These are phyloP conservation scores for Cotesia chilonis DNA, from an alignment of 1,140 invertebrate species.

Conservation along the genomic window DNA sequence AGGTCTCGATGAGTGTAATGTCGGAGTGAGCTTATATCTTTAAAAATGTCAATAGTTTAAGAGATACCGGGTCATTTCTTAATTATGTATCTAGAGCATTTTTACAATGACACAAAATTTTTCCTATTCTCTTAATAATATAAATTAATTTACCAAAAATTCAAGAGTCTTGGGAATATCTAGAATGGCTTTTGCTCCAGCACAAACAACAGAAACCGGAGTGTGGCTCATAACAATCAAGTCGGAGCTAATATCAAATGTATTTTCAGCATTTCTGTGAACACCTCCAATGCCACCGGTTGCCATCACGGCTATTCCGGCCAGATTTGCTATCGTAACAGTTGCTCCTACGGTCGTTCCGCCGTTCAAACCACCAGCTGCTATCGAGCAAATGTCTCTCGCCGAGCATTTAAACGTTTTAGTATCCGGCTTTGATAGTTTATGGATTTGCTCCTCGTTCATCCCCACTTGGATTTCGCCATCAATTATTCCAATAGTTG, in stretches of 20 bases:
- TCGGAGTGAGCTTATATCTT: too few species aligned
- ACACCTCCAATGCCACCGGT: conserved; percentile 94
- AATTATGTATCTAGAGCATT: too few species aligned
- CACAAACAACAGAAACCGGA: conserved; percentile 89
- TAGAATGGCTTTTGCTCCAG: conserved; percentile 96
- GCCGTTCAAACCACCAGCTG: conserved; percentile 79
- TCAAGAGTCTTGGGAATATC: conserved; percentile 95
- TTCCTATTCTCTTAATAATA: too few species aligned
- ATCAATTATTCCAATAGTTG: conserved; percentile 89
- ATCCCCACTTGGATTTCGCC: conserved; percentile 88
- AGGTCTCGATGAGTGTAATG: too few species aligned
- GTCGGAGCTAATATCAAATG: conserved; percentile 95
- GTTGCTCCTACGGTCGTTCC: conserved; percentile 98
- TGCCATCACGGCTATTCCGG: conserved; percentile 91
- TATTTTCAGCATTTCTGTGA: conserved; percentile 84
- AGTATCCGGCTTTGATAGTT: conserved; percentile 58
- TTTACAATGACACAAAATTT: too few species aligned
- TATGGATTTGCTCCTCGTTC: conserved; percentile 70
- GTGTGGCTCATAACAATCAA: conserved; percentile 88
- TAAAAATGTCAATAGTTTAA: too few species aligned
- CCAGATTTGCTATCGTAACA: conserved; percentile 81
- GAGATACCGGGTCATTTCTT: too few species aligned
- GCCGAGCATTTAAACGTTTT: conserved; percentile 73
- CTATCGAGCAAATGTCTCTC: conserved; percentile 83
- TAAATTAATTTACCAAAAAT: conserved; percentile 74